Conservation (phyloP, 53 echinoderm and acorn worm genomes). For the Arbacia lixula region DNA sequence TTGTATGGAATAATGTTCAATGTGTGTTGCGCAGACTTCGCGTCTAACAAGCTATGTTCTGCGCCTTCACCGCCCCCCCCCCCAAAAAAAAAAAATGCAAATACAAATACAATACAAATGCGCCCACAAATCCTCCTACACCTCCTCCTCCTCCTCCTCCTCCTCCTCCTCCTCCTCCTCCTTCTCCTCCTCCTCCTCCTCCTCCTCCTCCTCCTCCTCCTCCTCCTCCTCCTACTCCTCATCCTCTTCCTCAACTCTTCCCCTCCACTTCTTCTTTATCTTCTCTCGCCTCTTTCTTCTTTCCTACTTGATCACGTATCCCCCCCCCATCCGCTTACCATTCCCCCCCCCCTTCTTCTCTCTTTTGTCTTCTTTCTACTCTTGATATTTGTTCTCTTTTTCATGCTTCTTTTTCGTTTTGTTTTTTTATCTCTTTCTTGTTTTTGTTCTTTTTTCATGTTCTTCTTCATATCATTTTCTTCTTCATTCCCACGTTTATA, state of each 20-base stretch:
- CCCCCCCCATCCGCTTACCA: background rate
- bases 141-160: background rate
- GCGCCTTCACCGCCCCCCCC: too few relatives aligned
- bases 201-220: background rate
- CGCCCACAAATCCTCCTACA: too few relatives aligned
- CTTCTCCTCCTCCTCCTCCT: background rate
- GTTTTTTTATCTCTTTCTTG: background rate
- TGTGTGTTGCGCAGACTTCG: too few relatives aligned
- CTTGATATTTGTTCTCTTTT: background rate
- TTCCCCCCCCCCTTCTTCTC: background rate
- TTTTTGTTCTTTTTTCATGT: background rate
- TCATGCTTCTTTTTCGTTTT: background rate
- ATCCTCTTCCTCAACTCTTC: background rate
- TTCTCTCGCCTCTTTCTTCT: background rate
- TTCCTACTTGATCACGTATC: background rate
- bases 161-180: background rate
- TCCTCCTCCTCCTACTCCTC: background rate
- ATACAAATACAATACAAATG: too few relatives aligned
- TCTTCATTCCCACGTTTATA: too few relatives aligned
- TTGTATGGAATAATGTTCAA: too few relatives aligned
- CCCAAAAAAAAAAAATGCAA: too few relatives aligned
- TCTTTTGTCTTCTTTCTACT: background rate
- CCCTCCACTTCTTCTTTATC: background rate
- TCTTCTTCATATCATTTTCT: too few relatives aligned
- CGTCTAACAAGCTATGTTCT: too few relatives aligned